Evolutionary conservation across 2,888 invertebrate genomes (phyloP), one percentile per base, ranked within the genome.

Genomic region (Escarpia spicata): DNA sequence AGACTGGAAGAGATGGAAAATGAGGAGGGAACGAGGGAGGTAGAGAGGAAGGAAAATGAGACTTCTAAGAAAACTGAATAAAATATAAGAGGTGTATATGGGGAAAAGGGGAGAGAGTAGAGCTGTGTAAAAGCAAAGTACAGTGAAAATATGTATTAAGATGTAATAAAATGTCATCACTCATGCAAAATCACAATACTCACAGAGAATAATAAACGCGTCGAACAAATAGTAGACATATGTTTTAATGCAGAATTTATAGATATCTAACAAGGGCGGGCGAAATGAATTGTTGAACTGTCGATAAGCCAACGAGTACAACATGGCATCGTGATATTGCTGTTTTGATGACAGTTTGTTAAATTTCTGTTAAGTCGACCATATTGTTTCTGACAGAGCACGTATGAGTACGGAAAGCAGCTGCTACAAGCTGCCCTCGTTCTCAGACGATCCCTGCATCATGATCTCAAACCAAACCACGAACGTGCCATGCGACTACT

Each of bases 331-430:
- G 15, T 19, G 19, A 75, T 3, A 19, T 75, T 75, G 75, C n/a
- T 26, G 75, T 26, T 26, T 19, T 0, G 6, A 26, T 2, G 19
- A 1, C 26, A 75, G 52, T 52, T 52, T 52, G 45, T 52, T 52
- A 52, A 90, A 31, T 19, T 31, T 91, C 3, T 91, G 15, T 43
- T 43, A n/a, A 91, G 4, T 31, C 44, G 3, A 19, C 91, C 90
- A 37, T 15, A 75, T 90, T 93, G 26, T 92, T 52, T n/a, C 94
- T 96, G 96, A 90, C 96, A 98, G 98, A 98, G 98, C 92, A 98
- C 98, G 37, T 98, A 97, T 96, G 98, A 98, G 94, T 98, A 98
- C 95, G 98, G 98, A 31, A 98, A 97, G 95, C 98, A 98, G 96
- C 96, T 98, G 93, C 96, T 98, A 92, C 97, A 98, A 95, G 98